phyloP scores from a whole-genome alignment of 2,797 vertebrate genomes.

The Remorina albescens region DNA sequence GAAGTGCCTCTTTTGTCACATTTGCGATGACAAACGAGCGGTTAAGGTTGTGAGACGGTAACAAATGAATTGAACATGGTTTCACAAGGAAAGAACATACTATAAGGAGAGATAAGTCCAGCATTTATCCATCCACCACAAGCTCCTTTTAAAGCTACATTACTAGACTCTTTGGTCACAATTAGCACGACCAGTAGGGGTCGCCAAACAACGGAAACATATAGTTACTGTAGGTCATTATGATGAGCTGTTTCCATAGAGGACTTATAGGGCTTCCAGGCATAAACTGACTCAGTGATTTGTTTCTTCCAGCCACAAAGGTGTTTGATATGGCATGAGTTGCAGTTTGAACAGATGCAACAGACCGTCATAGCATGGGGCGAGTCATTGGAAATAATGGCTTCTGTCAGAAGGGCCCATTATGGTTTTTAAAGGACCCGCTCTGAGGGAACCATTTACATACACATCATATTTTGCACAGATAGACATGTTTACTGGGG shows the following conservation, averaged over 20 bases:
- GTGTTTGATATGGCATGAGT: no score
- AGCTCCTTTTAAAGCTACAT: background rate
- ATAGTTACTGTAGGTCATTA: background rate
- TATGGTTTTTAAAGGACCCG: no score
- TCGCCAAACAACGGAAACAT: background rate
- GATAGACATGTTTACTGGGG: background rate
- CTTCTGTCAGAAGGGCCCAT: no score
- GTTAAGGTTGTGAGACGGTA: background rate
- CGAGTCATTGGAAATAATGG: no score
- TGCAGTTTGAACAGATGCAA: no score
- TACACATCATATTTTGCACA: background rate
- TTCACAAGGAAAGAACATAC: no score
- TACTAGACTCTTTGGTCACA: background rate
- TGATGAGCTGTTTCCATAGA: background rate
- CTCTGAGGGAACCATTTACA: background rate
- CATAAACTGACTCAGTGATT: no score
- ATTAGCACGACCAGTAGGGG: background rate
- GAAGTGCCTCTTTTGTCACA: background rate
- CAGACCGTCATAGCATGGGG: no score
- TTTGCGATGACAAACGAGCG: background rate
- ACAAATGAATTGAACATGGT: background rate
- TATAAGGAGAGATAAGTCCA: no score
- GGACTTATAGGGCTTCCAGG: no score
- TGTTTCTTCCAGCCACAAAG: no score
- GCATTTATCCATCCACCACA: background rate